These are phyloP conservation scores for Brachymystax lenok DNA, from an alignment of 2,797 vertebrate genomes.

Conservation along the genomic window DNA sequence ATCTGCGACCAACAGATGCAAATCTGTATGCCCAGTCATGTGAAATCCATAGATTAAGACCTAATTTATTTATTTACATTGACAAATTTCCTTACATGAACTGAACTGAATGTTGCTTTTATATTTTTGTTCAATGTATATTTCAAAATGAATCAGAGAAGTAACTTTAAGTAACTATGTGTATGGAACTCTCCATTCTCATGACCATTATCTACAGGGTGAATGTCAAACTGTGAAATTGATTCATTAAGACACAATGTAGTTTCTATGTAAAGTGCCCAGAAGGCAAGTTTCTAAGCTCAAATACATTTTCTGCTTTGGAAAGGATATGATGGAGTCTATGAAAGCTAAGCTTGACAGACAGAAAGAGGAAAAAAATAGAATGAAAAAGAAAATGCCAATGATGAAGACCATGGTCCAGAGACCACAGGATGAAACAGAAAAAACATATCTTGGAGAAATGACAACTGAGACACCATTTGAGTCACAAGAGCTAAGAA, in stretches of 20 bases:
- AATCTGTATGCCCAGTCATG: too few relatives aligned
- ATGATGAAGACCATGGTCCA: constrained; percentile 5
- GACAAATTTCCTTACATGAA: too few relatives aligned
- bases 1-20: too few relatives aligned
- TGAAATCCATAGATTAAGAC: too few relatives aligned
- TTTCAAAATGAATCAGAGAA: too few relatives aligned
- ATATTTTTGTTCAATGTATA: too few relatives aligned
- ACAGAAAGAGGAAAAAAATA: constrained; percentile 38
- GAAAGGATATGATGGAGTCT: constrained; percentile 45
- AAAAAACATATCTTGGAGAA: background rate
- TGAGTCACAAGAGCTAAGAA: constrained; percentile 12
- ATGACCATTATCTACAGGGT: too few relatives aligned
- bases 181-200: background rate
- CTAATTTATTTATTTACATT: too few relatives aligned
- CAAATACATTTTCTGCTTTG: background rate
- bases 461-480: constrained; percentile 7
- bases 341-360: constrained; percentile 44
- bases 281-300: background rate
- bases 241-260: background rate
- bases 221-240: background rate
- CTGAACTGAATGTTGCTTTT: too few relatives aligned
- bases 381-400: constrained; percentile 14
- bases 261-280: background rate
- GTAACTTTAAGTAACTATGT: background rate
- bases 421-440: constrained; percentile 21